Evolutionary conservation across 2,888 invertebrate species (phyloP).

Genomic region (Callimorpha dominula): DNA sequence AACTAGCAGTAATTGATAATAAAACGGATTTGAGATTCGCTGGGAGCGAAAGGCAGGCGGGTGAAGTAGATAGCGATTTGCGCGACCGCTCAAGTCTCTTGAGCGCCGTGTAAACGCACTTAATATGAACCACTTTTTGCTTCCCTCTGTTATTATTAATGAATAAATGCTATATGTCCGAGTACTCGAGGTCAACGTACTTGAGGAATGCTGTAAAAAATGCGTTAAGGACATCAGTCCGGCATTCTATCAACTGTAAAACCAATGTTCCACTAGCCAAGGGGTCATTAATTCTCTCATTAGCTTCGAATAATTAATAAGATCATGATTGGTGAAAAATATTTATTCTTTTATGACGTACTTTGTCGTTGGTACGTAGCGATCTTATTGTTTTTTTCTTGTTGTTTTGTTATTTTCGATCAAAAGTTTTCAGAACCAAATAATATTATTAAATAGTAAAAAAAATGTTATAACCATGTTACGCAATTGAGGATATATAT

Average conservation of each 20-base stretch:
- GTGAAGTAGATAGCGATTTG: slow-evolving; percentile 19
- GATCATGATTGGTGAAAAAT: slow-evolving; percentile 44
- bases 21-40: slow-evolving; percentile 51
- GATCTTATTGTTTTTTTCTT: not conserved
- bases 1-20: slow-evolving; percentile 79
- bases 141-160: slow-evolving; percentile 76
- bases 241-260: slow-evolving; percentile 70
- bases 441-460: too few relatives aligned
- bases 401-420: not conserved
- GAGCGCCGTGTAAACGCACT: slow-evolving; percentile 69
- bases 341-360: slow-evolving; percentile 24
- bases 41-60: slow-evolving; percentile 17
- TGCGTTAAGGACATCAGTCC: slow-evolving; percentile 78
- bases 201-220: slow-evolving; percentile 82
- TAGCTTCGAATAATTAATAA: slow-evolving; percentile 71
- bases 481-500: too few relatives aligned
- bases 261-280: slow-evolving; percentile 62
- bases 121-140: slow-evolving; percentile 80
- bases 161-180: slow-evolving; percentile 78
- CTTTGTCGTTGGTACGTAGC: not conserved
- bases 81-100: slow-evolving; percentile 15
- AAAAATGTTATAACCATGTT: too few relatives aligned
- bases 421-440: not conserved
- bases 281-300: slow-evolving; percentile 72
- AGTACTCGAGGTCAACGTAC: slow-evolving; percentile 81